Conservation (phyloP, 2,797 vertebrate species). For the Percopsis omiscomaycus region DNA sequence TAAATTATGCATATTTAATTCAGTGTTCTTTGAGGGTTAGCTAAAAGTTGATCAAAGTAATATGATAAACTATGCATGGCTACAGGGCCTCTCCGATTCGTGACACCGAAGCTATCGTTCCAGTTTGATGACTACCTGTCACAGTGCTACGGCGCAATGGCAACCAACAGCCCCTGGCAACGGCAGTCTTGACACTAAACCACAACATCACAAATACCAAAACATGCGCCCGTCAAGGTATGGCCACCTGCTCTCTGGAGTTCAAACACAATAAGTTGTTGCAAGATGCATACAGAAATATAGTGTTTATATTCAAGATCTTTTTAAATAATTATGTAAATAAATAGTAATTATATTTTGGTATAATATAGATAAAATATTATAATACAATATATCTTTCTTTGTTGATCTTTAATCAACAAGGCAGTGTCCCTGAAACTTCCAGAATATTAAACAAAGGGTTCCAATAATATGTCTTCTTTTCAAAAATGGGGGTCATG, state of each 20-base stretch:
- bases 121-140: constrained; percentile 58
- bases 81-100: constrained; percentile 29
- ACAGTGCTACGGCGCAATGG: constrained; percentile 64
- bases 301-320: not conserved
- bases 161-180: constrained; percentile 28
- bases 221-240: constrained; percentile 65
- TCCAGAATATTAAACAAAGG: not conserved
- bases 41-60: not conserved
- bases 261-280: not conserved
- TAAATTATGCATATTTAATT: no score
- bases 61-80: not conserved
- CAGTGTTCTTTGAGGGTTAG: no score
- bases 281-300: not conserved
- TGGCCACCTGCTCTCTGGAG: constrained; percentile 21
- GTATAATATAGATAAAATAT: not conserved
- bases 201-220: constrained; percentile 50
- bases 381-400: not conserved
- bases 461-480: constrained; percentile 4
- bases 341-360: not conserved
- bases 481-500: not conserved
- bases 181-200: constrained; percentile 47
- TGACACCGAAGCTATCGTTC: constrained; percentile 66
- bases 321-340: not conserved
- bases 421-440: not conserved
- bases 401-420: not conserved